A percentile compares a stretch with the other conserved stretches of the same genome.
phyloP scores from a whole-genome alignment of 2,113 vertebrate species.

The Cephalophus harveyi region DNA sequence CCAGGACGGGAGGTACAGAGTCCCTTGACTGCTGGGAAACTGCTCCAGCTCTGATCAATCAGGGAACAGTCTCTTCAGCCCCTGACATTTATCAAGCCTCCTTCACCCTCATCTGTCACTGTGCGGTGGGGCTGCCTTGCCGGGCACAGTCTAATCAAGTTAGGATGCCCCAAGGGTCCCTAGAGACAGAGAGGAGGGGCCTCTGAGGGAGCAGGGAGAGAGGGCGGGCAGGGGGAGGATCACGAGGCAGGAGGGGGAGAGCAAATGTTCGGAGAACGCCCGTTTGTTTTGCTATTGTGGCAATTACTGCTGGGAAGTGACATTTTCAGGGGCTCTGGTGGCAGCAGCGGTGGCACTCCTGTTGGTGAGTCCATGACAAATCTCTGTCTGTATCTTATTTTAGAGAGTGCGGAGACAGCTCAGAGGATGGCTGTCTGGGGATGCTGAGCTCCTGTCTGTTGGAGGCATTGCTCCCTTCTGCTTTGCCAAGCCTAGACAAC shows the following conservation, averaged over 20 bases:
- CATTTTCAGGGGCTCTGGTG: constrained; percentile 78
- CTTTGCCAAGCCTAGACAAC: not conserved
- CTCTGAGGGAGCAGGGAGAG: not conserved
- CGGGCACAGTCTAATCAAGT: constrained; percentile 33
- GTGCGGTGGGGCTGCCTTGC: not conserved
- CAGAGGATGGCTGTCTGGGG: not conserved
- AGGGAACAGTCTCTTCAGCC: not conserved
- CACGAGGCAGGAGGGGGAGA: not conserved
- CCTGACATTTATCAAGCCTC: constrained; percentile 39
- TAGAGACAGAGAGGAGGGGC: not conserved
- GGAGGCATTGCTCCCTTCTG: not conserved
- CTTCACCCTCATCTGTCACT: constrained; percentile 23
- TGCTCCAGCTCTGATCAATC: not conserved
- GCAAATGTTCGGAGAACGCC: constrained; percentile 24
- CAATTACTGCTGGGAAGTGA: constrained; percentile 78
- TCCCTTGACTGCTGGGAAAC: not conserved
- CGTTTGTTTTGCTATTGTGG: constrained; percentile 63
- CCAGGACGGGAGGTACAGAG: accelerated
- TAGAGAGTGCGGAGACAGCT: not conserved
- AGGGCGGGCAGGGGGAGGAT: not conserved
- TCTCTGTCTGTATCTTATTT: constrained; percentile 72
- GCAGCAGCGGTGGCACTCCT: constrained; percentile 65
- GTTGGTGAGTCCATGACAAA: constrained; percentile 72
- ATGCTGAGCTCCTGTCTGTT: not conserved
- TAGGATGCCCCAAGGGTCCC: not conserved